These are phyloP conservation scores for Limulus polyphemus DNA, from an alignment of 2,888 invertebrate species.

Conservation along the genomic window DNA sequence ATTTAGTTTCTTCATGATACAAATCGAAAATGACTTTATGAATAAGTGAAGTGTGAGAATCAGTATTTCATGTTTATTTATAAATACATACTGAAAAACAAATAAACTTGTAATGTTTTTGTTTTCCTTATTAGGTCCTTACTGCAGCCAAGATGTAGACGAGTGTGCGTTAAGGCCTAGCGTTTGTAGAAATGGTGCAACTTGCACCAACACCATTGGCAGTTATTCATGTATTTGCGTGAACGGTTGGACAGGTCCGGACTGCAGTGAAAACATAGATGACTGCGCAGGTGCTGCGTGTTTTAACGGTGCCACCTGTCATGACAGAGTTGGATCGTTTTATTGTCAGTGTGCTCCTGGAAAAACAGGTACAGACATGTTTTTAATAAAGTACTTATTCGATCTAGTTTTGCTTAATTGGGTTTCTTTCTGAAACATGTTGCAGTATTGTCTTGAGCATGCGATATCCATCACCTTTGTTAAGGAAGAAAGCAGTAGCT, in stretches of 20 bases:
- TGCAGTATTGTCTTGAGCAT: too few relatives aligned
- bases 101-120: too few relatives aligned
- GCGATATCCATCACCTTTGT: too few relatives aligned
- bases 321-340: constrained; percentile 88
- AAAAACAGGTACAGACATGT: constrained; percentile 52
- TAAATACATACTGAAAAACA: too few relatives aligned
- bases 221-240: constrained; percentile 93
- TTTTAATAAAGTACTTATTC: too few relatives aligned
- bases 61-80: too few relatives aligned
- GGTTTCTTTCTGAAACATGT: too few relatives aligned
- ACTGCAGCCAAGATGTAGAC: constrained; percentile 78
- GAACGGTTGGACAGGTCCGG: constrained; percentile 89
- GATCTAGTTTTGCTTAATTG: too few relatives aligned
- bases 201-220: constrained; percentile 80
- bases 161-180: constrained; percentile 70
- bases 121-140: constrained; percentile 24
- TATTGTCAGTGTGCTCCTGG: constrained; percentile 91
- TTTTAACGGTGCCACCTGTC: constrained; percentile 90
- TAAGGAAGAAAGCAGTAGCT: too few relatives aligned
- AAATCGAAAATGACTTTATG: too few relatives aligned
- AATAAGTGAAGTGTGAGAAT: too few relatives aligned
- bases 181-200: constrained; percentile 84
- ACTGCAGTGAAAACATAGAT: constrained; percentile 87
- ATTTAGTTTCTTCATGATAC: too few relatives aligned
- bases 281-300: constrained; percentile 89